Base-by-base conservation (phyloP, 2,113 vertebrate genomes). In the Mungos mungo region DNA sequence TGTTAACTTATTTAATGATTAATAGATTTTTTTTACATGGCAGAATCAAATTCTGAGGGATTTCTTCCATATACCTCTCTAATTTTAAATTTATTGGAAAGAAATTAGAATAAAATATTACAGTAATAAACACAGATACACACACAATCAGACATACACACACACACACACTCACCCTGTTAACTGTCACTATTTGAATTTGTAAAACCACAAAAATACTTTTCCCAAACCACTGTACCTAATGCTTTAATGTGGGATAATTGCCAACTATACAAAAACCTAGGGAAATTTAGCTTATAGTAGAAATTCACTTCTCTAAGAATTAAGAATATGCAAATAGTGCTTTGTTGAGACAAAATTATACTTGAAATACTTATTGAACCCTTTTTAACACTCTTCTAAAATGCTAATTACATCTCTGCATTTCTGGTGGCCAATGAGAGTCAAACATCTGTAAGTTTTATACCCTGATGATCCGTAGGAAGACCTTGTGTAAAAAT, bases 301-400 rank as follows among this genome's bases (percentile, higher is more conserved):
- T 47, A 54, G 38, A 93, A 88, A 90, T 76, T 93, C 33, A 77
- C 23, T 85, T 94, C 54, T 85, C 15, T 92, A 66, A 87, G 90
- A 14, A 18, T 23, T 83, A 68, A 66, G 1, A 69, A 66, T 65
- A 74, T 33, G 14, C n/a, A 92, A 90, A 84, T 77, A n/a, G 18
- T 1, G 85, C 38, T 76, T 88, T 90, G 6, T 88, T 76, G 84
- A 90, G 14, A 80, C 16, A 88, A 90, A 90, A 96, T 77, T 90
- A 93, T 68, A 68, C 19, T 63, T 52, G 15, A 89, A 95, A 88
- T 66, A 21, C 2, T 95, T 74, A 83, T 41, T 0, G 29, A 84
- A 69, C 14, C 9, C 65, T 25, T 92, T 60, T 66, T 88, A 77
- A 90, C 31, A 85, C 33, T 52, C 82, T 92, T 88, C 71, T 85